Conservation (phyloP, 2,113 vertebrate genomes). For the Chaetura pelagica region DNA sequence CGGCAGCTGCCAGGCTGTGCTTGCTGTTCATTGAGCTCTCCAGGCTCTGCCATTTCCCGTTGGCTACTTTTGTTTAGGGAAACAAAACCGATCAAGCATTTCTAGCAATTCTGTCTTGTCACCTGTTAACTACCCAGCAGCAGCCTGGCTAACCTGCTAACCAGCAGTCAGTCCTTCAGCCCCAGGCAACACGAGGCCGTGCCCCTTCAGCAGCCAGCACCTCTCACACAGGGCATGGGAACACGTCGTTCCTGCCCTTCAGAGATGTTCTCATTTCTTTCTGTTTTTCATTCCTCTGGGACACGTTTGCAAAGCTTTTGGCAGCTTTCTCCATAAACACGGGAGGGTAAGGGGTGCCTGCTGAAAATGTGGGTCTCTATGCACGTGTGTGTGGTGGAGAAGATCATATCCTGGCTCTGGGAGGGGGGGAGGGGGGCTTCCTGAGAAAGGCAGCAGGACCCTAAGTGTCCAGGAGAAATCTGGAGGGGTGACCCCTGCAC, state of each 20-base stretch:
- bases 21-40: not conserved
- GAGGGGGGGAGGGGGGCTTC: not conserved
- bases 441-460: not conserved
- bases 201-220: not conserved
- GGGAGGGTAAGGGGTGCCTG: not conserved
- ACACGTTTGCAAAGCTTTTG: not conserved
- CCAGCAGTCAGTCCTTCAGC: not conserved
- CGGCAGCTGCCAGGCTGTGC: not conserved
- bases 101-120: not conserved
- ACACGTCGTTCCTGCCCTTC: not conserved
- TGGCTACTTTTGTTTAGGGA: not conserved
- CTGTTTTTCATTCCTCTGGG: not conserved
- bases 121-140: accelerated
- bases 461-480: not conserved
- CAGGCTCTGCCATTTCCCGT: not conserved
- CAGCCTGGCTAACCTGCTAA: not conserved
- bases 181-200: not conserved
- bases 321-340: not conserved
- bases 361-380: not conserved
- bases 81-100: not conserved
- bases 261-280: not conserved
- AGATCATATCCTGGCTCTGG: not conserved
- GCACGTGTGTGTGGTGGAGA: accelerated
- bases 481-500: not conserved
- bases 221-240: accelerated